Conservation (phyloP, 2,888 invertebrate species). For the Tinea trinotella region DNA sequence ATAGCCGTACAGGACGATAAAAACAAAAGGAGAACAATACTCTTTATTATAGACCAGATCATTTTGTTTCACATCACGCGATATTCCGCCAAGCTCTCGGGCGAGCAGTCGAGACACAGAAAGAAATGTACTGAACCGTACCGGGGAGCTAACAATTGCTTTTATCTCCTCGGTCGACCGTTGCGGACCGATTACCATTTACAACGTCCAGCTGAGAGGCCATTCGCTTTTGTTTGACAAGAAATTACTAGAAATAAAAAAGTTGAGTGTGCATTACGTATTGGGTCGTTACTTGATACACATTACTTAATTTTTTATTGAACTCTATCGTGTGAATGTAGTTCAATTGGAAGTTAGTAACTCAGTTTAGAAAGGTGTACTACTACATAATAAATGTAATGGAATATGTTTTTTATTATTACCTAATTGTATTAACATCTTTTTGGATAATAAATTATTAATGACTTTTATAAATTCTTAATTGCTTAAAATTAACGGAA, state of each 20-base stretch:
- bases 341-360: neutral
- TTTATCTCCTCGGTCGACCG: slow-evolving; percentile 67
- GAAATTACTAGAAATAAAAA: slow-evolving; percentile 14
- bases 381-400: neutral
- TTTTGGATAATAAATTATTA: no score
- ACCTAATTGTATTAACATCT: no score
- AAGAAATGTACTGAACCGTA: slow-evolving; percentile 49
- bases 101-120: slow-evolving; percentile 37
- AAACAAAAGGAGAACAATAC: slow-evolving; percentile 43
- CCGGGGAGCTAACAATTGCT: slow-evolving; percentile 44
- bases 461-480: no score
- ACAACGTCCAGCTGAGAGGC: slow-evolving; percentile 26
- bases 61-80: slow-evolving; percentile 59
- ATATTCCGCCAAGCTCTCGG: neutral
- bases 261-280: slow-evolving; percentile 3
- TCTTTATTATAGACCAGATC: slow-evolving; percentile 30
- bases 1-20: slow-evolving; percentile 48
- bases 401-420: no score
- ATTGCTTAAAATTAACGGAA: no score
- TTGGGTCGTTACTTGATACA: neutral
- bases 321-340: neutral
- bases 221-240: slow-evolving; percentile 40
- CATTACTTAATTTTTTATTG: neutral
- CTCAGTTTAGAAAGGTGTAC: neutral
- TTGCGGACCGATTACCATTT: slow-evolving; percentile 53